phyloP scores from a whole-genome alignment of 1,140 invertebrate species.

The Zaprionus nigranus region DNA sequence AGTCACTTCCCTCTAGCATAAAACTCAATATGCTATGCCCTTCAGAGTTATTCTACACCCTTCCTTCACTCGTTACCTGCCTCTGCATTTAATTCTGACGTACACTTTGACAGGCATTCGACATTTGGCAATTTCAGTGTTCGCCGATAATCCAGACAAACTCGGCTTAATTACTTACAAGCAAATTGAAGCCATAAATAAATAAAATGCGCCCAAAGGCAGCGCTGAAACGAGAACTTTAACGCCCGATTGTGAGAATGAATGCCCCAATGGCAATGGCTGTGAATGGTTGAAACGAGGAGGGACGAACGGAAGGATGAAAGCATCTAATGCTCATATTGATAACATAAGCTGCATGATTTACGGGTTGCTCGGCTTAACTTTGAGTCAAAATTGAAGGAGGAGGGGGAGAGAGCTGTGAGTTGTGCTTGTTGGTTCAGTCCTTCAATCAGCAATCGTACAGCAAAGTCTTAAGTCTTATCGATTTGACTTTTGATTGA shows the following conservation, averaged over 20 bases:
- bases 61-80: neutral
- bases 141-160: slow-evolving; percentile 74
- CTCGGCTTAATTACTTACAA: slow-evolving; percentile 79
- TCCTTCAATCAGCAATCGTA: slow-evolving; percentile 34
- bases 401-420: neutral
- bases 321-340: slow-evolving; percentile 68
- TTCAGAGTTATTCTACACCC: neutral
- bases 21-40: neutral
- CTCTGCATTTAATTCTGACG: slow-evolving; percentile 29
- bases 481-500: slow-evolving; percentile 82
- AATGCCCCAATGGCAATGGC: neutral
- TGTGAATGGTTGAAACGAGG: neutral
- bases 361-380: slow-evolving; percentile 53
- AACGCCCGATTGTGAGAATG: slow-evolving; percentile 31
- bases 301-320: neutral
- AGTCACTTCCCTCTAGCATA: no score
- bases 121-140: slow-evolving; percentile 53
- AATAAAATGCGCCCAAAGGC: slow-evolving; percentile 63
- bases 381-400: slow-evolving; percentile 17
- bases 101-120: slow-evolving; percentile 55
- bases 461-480: slow-evolving; percentile 59
- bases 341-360: slow-evolving; percentile 79
- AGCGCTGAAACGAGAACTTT: slow-evolving; percentile 63
- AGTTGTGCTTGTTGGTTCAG: neutral
- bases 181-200: slow-evolving; percentile 81